Base-by-base conservation (phyloP, 2,888 invertebrate species). In the Selenia dentaria region DNA sequence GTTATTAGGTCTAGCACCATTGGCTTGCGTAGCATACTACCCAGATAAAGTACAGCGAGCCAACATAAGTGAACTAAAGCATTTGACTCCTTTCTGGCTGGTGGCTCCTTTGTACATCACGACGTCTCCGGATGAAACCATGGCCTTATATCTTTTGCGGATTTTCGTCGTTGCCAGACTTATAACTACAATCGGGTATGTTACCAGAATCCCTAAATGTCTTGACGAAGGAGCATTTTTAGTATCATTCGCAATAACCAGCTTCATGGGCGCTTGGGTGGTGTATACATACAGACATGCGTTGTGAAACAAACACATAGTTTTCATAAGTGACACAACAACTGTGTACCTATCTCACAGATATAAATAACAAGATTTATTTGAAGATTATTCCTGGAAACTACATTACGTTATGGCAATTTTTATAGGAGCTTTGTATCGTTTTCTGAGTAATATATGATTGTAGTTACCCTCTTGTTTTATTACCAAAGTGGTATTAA, bases 61-160 rank as follows among this genome's bases (percentile, higher is more conserved):
- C 0, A 73, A 71, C 12, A 9, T 80, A 8, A 79, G 76, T 50
- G 77, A 74, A 14, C 43, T 81, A 38, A 81, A 80, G 63, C 70
- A 79, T 32, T 41, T 82, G n/a, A 79, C 74, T 0, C 79, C 81
- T 0, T 82, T 82, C 40, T 83, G 82, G 81, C 39, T 83, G 8
- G 70, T 81, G 0, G 71, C 74, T 6, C 79, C 62, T 0, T 36
- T 82, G 0, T 83, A 79, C 11, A 63, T 75, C 51, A 81, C 77
- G 0, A 81, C 79, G 0, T 52, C 52, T 0, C 80, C 80, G 0
- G 62, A 72, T 8, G 37, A 55, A 2, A 6, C 8, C 0, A 59
- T 63, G 0, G 68, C 78, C 0, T 18, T 72, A 5, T 20, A 37
- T 0, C 52, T 83, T 0, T 35, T 83, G 1, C 59, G 81, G 0